Evolutionary conservation across 2,888 invertebrate genomes (phyloP).

Genomic region (Augochlorella aurata): DNA sequence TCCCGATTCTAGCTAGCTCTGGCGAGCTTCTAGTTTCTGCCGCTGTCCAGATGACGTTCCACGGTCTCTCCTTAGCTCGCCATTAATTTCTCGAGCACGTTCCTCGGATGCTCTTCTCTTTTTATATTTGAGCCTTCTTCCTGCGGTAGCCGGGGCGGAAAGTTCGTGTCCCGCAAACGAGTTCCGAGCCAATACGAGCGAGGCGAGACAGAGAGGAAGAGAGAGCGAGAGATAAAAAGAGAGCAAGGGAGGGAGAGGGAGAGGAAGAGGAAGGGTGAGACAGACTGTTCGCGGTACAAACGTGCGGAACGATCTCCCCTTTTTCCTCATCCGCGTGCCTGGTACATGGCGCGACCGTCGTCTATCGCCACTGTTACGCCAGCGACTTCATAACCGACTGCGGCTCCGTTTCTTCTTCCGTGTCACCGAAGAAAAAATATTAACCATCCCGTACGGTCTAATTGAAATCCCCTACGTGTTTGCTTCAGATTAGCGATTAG

Average conservation of each 20-base stretch:
- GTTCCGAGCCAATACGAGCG: constrained; percentile 55
- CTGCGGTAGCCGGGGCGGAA: constrained; percentile 49
- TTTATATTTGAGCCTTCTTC: constrained; percentile 49
- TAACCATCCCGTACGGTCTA: not conserved
- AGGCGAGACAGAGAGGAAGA: not conserved
- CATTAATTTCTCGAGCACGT: constrained; percentile 58
- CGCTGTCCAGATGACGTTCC: constrained; percentile 24
- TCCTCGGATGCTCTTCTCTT: constrained; percentile 27
- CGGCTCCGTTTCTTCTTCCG: not conserved
- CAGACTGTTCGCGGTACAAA: constrained; percentile 39
- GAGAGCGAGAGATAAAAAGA: too few species aligned
- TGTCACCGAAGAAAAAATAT: not conserved
- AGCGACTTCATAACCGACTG: constrained; percentile 22
- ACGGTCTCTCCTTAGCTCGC: constrained; percentile 19
- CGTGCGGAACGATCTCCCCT: constrained; percentile 46
- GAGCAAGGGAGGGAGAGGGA: not conserved
- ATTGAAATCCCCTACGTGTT: constrained; percentile 7
- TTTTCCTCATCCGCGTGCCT: constrained; percentile 29
- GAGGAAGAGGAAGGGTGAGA: not conserved
- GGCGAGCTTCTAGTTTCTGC: not conserved
- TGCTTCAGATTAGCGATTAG: not conserved
- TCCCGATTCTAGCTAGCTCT: not conserved
- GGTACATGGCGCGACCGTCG: not conserved
- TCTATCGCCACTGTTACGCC: constrained; percentile 11
- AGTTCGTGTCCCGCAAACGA: constrained; percentile 61